Conservation (phyloP, 2,113 vertebrate species). For the Nansenia antarctica region DNA sequence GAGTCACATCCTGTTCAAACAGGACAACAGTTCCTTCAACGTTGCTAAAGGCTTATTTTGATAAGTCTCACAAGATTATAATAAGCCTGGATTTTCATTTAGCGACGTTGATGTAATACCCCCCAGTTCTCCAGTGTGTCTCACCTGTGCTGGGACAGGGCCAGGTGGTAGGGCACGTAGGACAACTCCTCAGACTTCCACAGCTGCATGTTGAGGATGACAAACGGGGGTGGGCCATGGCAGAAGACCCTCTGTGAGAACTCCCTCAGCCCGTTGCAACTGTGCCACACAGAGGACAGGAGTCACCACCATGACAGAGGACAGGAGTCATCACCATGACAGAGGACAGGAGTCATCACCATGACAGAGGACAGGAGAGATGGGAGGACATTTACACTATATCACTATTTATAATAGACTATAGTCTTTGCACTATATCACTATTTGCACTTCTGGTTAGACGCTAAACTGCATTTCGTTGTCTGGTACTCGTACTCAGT, state of each 20-base stretch:
- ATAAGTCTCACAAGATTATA: too few relatives aligned
- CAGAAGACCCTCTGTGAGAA: slow-evolving; percentile 85
- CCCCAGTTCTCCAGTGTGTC: neutral
- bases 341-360: neutral
- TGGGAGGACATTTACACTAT: too few relatives aligned
- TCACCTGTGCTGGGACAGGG: slow-evolving; percentile 84
- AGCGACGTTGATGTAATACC: too few relatives aligned
- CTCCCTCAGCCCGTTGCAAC: slow-evolving; percentile 83
- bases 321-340: neutral
- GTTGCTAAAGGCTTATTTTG: too few relatives aligned
- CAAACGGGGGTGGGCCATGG: slow-evolving; percentile 84
- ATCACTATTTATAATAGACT: too few relatives aligned
- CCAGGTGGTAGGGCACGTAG: slow-evolving; percentile 85
- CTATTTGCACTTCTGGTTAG: too few relatives aligned
- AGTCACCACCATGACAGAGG: neutral
- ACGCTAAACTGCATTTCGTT: too few relatives aligned
- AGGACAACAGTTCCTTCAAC: too few relatives aligned
- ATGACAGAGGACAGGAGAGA: neutral
- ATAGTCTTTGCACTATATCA: too few relatives aligned
- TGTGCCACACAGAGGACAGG: slow-evolving; percentile 40
- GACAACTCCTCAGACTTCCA: slow-evolving; percentile 89
- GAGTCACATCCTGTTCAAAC: too few relatives aligned
- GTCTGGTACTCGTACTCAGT: too few relatives aligned
- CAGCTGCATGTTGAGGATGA: slow-evolving; percentile 90
- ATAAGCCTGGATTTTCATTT: too few relatives aligned